phyloP scores from a whole-genome alignment of 1,140 invertebrate genomes.

The Carposina sasakii region DNA sequence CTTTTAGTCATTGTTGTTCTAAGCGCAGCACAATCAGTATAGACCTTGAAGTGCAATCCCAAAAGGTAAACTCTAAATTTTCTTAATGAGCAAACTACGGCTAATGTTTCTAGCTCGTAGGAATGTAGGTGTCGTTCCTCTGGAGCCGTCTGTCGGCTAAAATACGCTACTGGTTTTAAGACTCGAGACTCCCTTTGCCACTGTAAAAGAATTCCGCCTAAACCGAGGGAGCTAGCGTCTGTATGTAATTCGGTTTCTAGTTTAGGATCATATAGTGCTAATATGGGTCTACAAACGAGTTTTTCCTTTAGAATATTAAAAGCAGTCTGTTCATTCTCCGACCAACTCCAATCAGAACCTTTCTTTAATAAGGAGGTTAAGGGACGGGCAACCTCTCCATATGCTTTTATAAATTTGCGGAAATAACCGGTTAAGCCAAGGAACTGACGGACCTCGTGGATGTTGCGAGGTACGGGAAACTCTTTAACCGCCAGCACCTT shows the following conservation, averaged over 20 bases:
- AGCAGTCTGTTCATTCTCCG: neutral
- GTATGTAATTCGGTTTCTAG: constrained; percentile 1
- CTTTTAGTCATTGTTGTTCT: neutral
- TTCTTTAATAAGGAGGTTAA: constrained; percentile 8
- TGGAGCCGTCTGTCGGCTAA: too few relatives aligned
- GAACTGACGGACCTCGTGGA: constrained; percentile 8
- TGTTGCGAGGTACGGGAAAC: neutral
- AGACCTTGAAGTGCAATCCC: neutral
- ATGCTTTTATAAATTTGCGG: neutral
- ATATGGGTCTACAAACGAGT: neutral
- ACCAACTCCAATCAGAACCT: neutral
- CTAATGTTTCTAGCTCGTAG: neutral
- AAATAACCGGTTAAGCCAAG: constrained; percentile 24
- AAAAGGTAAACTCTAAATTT: neutral
- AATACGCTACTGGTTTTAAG: too few relatives aligned
- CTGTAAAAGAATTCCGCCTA: neutral
- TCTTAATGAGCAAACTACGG: neutral
- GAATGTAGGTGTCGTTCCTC: neutral
- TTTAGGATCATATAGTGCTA: neutral
- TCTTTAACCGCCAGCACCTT: constrained; percentile 1
- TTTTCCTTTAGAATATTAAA: neutral
- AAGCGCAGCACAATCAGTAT: neutral
- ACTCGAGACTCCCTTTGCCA: neutral
- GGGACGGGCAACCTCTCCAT: neutral
- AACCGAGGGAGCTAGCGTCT: neutral